A percentile compares a stretch with the other conserved stretches of the same genome.
Evolutionary conservation across 37 sponge, comb jelly and placozoan species (phyloP).

Genomic region (Beroe forskalii): DNA sequence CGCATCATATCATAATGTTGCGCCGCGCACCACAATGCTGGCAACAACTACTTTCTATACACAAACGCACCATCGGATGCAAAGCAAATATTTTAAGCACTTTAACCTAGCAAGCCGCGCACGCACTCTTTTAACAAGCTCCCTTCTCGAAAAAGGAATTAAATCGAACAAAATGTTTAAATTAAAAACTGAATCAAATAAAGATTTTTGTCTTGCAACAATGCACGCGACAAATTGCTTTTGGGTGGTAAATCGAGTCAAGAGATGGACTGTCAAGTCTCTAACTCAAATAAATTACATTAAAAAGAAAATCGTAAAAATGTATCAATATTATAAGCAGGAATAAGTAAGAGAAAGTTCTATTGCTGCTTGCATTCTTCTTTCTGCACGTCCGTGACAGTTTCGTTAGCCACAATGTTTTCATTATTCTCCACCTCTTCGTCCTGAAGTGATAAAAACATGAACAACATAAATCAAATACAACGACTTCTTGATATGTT

Average conservation of each 20-base stretch:
- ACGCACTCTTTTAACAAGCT: too few relatives aligned
- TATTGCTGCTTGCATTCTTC: conserved; percentile 65
- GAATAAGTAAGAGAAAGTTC: not conserved
- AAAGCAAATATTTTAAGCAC: not conserved
- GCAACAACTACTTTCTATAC: not conserved
- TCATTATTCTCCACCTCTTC: conserved; percentile 56
- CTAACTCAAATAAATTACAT: conserved; percentile 58
- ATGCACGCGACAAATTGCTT: not conserved
- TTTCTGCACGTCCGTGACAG: conserved; percentile 56
- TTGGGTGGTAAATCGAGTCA: not conserved
- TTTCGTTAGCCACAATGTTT: conserved; percentile 60
- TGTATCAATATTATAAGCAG: not conserved
- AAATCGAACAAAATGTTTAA: not conserved
- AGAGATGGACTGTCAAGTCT: not conserved
- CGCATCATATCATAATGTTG: not conserved
- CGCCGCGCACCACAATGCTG: not conserved
- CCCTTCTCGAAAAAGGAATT: too few relatives aligned
- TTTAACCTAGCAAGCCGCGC: not conserved
- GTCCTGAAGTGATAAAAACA: not conserved
- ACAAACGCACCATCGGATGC: not conserved
- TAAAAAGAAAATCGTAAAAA: conserved; percentile 61
- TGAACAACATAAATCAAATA: too few relatives aligned
- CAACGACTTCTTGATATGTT: too few relatives aligned
- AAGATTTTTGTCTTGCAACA: not conserved
- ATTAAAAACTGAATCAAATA: conserved; percentile 61